These are phyloP conservation scores for Tortricodes alternella DNA, from an alignment of 2,888 invertebrate genomes.

Conservation along the genomic window DNA sequence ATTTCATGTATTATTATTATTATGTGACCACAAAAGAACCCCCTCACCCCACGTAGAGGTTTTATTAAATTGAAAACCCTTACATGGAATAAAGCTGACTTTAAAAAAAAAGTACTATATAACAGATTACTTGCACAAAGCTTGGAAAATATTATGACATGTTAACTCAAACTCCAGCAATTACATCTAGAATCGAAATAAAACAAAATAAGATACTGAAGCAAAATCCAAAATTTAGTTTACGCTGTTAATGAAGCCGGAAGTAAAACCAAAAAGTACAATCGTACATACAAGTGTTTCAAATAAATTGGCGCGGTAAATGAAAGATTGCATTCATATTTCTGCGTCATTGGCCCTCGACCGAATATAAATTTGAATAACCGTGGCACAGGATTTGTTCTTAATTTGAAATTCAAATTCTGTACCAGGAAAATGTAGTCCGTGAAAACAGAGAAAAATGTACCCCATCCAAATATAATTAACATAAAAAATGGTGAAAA, in stretches of 20 bases:
- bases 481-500: slow-evolving; percentile 63
- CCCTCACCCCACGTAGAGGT: too few species aligned
- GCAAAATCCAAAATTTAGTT: neutral
- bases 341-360: slow-evolving; percentile 66
- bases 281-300: slow-evolving; percentile 52
- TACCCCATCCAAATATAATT: slow-evolving; percentile 69
- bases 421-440: slow-evolving; percentile 64
- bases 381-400: slow-evolving; percentile 65
- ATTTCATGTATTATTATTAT: too few species aligned
- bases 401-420: slow-evolving; percentile 73
- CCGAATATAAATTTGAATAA: slow-evolving; percentile 71
- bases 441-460: slow-evolving; percentile 65
- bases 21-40: too few species aligned
- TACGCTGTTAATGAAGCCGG: neutral
- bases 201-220: neutral
- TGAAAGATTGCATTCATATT: slow-evolving; percentile 72
- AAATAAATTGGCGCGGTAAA: slow-evolving; percentile 59
- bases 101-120: too few species aligned
- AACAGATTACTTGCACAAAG: too few species aligned
- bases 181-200: neutral
- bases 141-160: too few species aligned
- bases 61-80: too few species aligned
- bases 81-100: too few species aligned
- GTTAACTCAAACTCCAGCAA: too few species aligned
- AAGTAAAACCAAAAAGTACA: slow-evolving; percentile 31